Base-by-base conservation (phyloP, 2,888 invertebrate species). In the Hipparchia sbordonii region DNA sequence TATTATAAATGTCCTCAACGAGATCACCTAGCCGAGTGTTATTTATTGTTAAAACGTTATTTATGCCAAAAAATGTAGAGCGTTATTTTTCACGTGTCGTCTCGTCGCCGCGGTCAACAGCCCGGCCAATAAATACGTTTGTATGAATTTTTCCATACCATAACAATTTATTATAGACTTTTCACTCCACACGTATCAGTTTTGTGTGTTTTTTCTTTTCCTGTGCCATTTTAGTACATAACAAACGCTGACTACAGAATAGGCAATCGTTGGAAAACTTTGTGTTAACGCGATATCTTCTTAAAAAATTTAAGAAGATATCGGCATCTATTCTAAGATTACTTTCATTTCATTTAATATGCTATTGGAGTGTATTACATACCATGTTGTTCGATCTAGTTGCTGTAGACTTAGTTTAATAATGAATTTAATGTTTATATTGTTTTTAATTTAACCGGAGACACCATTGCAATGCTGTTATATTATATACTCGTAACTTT, bases 61-160 rank as follows among this genome's bases (percentile, higher is more conserved):
- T 79, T 78, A 78, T 76, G 77, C 76, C 74, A 73, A 77, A 76
- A 78, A 60, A 77, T 79, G 76, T 76, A 69, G 75, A 76, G 70
- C 74, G 70, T 72, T 78, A 79, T 80, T 79, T 81, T 79, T 79
- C 73, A 72, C 69, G 75, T 70, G 75, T 72, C 72, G 74, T 52
- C 70, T 71, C 74, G 59, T 57, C 74, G 70, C 39, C 56, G 54
- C 67, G 74, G 70, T 76, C 77, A 75, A 59, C 78, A 76, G 76
- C 75, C 77, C 78, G 78, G 75, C 77, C 76, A 75, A 79, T 76
- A 75, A 77, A 78, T 82, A 79, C 77, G 59, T 72, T 67, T 67
- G 46, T 52, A 72, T 65, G 62, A 65, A 68, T 72, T 72, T 72
- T 56, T 57, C 33, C 39, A 52, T 69, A 61, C 52, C 69, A 69